Conservation (phyloP, 2,888 invertebrate genomes). For the Tricholauxania praeusta region DNA sequence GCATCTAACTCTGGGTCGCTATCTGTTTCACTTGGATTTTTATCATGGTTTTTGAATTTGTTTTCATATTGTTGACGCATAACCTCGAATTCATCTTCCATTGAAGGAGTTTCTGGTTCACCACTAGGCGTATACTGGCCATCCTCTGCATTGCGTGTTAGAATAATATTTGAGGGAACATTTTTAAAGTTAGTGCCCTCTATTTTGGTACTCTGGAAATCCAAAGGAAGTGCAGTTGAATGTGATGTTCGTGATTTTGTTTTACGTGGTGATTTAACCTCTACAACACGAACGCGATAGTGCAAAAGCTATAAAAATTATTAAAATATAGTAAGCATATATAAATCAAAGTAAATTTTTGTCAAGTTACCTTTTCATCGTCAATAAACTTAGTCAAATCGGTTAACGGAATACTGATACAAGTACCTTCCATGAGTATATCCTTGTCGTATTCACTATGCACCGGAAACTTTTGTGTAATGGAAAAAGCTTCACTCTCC, state of each 20-base stretch:
- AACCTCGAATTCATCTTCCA: slow-evolving; percentile 46
- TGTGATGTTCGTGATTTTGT: slow-evolving; percentile 47
- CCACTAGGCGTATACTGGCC: slow-evolving; percentile 43
- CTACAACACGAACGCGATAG: slow-evolving; percentile 60
- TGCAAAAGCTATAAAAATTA: slow-evolving; percentile 53
- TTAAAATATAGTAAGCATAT: neutral
- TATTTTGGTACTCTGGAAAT: slow-evolving; percentile 57
- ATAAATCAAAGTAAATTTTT: neutral
- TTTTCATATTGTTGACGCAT: slow-evolving; percentile 41
- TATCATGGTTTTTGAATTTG: neutral
- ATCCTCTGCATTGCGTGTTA: slow-evolving; percentile 58
- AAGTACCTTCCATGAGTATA: slow-evolving; percentile 64
- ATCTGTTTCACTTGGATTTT: slow-evolving; percentile 49
- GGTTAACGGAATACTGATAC: slow-evolving; percentile 58
- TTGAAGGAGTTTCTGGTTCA: slow-evolving; percentile 36
- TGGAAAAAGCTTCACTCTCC: slow-evolving; percentile 62
- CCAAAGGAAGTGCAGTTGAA: slow-evolving; percentile 49
- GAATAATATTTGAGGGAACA: slow-evolving; percentile 60
- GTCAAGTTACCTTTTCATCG: slow-evolving; percentile 56
- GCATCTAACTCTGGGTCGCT: slow-evolving; percentile 55
- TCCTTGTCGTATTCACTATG: slow-evolving; percentile 66
- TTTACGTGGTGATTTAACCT: slow-evolving; percentile 59
- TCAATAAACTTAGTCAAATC: slow-evolving; percentile 63
- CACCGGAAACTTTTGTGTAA: slow-evolving; percentile 65
- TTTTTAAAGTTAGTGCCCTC: slow-evolving; percentile 62